Conservation (phyloP, 2,113 vertebrate species). For the Corythornis vintsioides region DNA sequence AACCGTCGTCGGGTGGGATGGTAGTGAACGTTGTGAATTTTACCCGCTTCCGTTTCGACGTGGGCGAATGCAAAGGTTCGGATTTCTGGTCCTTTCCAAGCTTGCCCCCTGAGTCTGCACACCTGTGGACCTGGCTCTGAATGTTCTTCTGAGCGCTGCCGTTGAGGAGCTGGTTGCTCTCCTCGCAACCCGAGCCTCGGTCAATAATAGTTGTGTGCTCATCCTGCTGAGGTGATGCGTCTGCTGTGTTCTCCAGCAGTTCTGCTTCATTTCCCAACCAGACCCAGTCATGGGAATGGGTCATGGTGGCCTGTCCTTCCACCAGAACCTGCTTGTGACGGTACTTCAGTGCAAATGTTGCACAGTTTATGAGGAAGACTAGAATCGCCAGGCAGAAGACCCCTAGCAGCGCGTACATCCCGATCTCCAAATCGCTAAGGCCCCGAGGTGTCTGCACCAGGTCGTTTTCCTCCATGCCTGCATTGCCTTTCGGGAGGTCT, state of each 20-base stretch:
- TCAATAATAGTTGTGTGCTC: slow-evolving; percentile 88
- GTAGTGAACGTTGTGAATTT: slow-evolving; percentile 93
- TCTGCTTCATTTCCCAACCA: slow-evolving; percentile 94
- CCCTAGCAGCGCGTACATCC: slow-evolving; percentile 95
- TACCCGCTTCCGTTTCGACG: slow-evolving; percentile 90
- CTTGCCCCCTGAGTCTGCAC: slow-evolving; percentile 60
- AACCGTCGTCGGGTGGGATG: slow-evolving; percentile 81
- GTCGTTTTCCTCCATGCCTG: slow-evolving; percentile 78
- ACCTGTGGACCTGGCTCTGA: slow-evolving; percentile 80
- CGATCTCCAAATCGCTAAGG: slow-evolving; percentile 93
- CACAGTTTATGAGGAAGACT: slow-evolving; percentile 96
- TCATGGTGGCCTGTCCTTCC: slow-evolving; percentile 86
- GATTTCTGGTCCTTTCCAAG: slow-evolving; percentile 75
- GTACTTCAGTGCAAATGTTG: slow-evolving; percentile 92
- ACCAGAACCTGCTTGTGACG: slow-evolving; percentile 91
- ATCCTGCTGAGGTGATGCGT: slow-evolving; percentile 79
- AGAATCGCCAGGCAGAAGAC: slow-evolving; percentile 97
- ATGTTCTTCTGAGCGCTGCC: slow-evolving; percentile 77
- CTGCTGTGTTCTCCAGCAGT: slow-evolving; percentile 82
- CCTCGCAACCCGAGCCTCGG: slow-evolving; percentile 78
- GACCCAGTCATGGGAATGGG: slow-evolving; percentile 97
- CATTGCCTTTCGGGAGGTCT: slow-evolving; percentile 80
- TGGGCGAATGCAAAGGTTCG: slow-evolving; percentile 82
- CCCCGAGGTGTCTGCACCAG: slow-evolving; percentile 80
- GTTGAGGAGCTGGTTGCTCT: slow-evolving; percentile 80